Conservation (phyloP, 1,140 invertebrate genomes). For the Cotesia glomerata region DNA sequence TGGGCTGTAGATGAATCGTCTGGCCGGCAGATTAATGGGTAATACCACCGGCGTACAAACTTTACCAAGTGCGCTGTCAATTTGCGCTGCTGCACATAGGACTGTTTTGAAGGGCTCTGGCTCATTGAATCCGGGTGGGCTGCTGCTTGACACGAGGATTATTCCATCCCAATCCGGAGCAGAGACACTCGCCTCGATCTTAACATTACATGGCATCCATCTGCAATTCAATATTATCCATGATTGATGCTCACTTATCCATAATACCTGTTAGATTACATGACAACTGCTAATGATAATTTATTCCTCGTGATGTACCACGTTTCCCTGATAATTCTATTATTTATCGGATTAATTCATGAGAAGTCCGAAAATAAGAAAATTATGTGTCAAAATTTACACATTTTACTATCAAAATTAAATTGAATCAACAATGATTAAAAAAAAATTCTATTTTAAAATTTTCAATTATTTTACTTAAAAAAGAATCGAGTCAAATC, state of each 20-base stretch:
- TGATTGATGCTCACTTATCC: conserved; percentile 13
- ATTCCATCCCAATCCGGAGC: conserved; percentile 55
- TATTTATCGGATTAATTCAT: too few relatives aligned
- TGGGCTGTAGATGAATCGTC: conserved; percentile 74
- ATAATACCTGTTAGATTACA: neutral
- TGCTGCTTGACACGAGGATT: conserved; percentile 53
- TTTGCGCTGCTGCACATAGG: conserved; percentile 49
- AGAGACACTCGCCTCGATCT: conserved; percentile 54
- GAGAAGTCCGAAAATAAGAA: too few relatives aligned
- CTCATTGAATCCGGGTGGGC: conserved; percentile 48
- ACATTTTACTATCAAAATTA: too few relatives aligned
- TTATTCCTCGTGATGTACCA: too few relatives aligned
- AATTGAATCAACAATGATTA: too few relatives aligned
- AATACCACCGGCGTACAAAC: conserved; percentile 61
- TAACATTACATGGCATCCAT: conserved; percentile 55
- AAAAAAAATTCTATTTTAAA: too few relatives aligned
- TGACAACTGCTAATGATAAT: too few relatives aligned
- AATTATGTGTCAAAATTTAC: too few relatives aligned
- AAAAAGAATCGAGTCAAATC: too few relatives aligned
- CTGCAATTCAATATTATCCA: conserved; percentile 40
- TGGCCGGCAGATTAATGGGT: conserved; percentile 69
- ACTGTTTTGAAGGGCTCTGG: conserved; percentile 59
- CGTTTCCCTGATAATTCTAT: too few relatives aligned
- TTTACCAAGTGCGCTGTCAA: conserved; percentile 52
- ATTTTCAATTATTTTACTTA: too few relatives aligned